phyloP scores from a whole-genome alignment of 1,140 invertebrate species.

The Uloborus diversus region DNA sequence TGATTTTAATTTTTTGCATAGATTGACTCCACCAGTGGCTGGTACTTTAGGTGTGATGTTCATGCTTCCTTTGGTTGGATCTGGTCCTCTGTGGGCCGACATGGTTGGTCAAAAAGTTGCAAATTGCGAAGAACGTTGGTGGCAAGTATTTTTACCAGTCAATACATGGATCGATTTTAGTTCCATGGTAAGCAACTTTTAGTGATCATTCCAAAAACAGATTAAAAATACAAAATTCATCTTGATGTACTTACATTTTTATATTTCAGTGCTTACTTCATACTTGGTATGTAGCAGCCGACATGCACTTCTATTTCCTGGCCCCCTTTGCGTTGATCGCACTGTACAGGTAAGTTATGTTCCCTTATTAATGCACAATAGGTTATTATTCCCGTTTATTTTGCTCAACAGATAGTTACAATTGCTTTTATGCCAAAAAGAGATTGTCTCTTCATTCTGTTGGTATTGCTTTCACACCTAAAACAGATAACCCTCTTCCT shows the following conservation, averaged over 20 bases:
- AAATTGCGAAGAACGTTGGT: conserved; percentile 44
- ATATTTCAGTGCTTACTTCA: conserved; percentile 57
- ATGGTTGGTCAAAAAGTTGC: conserved; percentile 36
- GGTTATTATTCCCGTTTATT: background rate
- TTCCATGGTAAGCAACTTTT: conserved; percentile 30
- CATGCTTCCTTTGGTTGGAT: conserved; percentile 52
- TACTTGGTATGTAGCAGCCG: conserved; percentile 60
- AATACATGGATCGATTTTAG: conserved; percentile 50
- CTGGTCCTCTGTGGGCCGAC: conserved; percentile 52
- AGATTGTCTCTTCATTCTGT: too few relatives aligned
- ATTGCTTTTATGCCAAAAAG: background rate
- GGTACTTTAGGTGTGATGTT: conserved; percentile 50
- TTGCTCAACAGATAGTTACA: background rate
- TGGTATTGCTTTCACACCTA: too few relatives aligned
- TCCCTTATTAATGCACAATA: background rate
- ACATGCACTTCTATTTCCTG: conserved; percentile 57
- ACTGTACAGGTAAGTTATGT: conserved; percentile 55
- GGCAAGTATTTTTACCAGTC: conserved; percentile 36
- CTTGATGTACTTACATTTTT: background rate
- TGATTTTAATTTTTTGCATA: too few relatives aligned
- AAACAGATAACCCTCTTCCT: too few relatives aligned
- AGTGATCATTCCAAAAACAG: background rate
- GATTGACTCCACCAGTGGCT: conserved; percentile 57
- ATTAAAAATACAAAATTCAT: background rate
- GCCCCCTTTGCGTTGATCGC: conserved; percentile 46